Conservation (phyloP, 2,797 vertebrate genomes). For the Glossophaga mutica region DNA sequence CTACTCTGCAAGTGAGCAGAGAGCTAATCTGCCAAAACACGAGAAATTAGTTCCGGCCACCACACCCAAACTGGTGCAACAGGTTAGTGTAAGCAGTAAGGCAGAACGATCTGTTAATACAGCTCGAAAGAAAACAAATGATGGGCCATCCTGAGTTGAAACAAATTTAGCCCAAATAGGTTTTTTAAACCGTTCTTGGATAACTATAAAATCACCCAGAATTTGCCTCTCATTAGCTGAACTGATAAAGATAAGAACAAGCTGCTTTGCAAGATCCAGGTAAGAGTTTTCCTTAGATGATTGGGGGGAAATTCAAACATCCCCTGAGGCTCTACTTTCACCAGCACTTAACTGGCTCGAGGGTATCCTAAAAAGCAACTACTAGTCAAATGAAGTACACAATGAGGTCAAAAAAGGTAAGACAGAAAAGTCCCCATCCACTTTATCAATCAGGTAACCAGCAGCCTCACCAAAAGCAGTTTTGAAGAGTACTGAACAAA, state of each 20-base stretch:
- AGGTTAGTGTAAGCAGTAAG: not conserved
- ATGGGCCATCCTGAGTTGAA: not conserved
- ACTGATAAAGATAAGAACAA: not conserved
- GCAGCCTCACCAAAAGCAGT: not conserved
- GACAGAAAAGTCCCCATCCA: not conserved
- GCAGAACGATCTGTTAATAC: not conserved
- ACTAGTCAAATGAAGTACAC: not conserved
- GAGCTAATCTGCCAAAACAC: constrained; percentile 10
- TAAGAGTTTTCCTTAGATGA: constrained; percentile 1
- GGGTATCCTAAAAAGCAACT: not conserved
- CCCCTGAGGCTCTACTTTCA: not conserved
- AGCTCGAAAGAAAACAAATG: constrained; percentile 3
- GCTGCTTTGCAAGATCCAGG: not conserved
- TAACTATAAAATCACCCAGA: not conserved
- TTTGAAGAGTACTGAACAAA: not conserved
- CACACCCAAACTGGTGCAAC: constrained; percentile 52
- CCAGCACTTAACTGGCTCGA: not conserved
- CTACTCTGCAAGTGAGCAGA: not conserved
- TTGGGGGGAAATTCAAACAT: not conserved
- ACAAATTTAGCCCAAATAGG: not conserved
- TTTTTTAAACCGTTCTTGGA: constrained; percentile 13
- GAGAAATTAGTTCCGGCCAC: constrained; percentile 19
- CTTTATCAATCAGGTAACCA: not conserved
- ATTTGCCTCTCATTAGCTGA: not conserved
- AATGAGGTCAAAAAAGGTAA: constrained; percentile 13